Evolutionary conservation across 1,140 invertebrate species (phyloP).

Genomic region (Dendroctonus valens): DNA sequence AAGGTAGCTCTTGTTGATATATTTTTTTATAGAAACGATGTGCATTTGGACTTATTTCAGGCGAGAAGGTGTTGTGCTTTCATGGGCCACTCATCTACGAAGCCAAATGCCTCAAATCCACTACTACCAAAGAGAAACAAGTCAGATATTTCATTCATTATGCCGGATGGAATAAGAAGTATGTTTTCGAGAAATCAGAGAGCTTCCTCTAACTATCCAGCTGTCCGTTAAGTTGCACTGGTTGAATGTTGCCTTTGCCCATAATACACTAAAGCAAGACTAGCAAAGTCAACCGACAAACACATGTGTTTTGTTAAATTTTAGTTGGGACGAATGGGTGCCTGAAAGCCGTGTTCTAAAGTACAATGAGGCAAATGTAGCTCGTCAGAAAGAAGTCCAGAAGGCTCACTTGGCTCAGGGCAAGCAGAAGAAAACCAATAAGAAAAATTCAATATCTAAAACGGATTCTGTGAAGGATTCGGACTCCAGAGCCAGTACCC

Average conservation of each 20-base stretch:
- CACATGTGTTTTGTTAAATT: conserved; percentile 37
- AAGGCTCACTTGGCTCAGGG: conserved; percentile 72
- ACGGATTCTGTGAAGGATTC: conserved; percentile 53
- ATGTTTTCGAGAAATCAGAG: conserved; percentile 37
- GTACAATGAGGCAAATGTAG: conserved; percentile 87
- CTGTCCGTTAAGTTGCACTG: too few species aligned
- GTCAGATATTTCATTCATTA: conserved; percentile 94
- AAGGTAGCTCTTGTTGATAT: conserved; percentile 53
- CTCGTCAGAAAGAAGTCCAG: conserved; percentile 86
- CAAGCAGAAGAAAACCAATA: conserved; percentile 59
- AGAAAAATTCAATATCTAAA: conserved; percentile 36
- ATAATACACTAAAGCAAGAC: too few species aligned
- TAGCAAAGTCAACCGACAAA: too few species aligned
- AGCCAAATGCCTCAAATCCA: conserved; percentile 89
- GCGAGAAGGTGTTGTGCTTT: conserved; percentile 94
- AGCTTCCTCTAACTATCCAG: too few species aligned
- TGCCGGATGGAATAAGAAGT: conserved; percentile 98
- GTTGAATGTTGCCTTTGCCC: too few species aligned
- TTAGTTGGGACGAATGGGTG: conserved; percentile 98
- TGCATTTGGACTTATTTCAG: conserved; percentile 52
- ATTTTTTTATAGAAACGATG: conserved; percentile 7
- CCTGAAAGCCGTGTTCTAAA: conserved; percentile 90
- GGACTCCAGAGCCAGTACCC: conserved; percentile 67
- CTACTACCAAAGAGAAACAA: conserved; percentile 78
- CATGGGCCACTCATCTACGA: conserved; percentile 94